These are phyloP conservation scores for rabbit (Oryctolagus cuniculus) DNA, from an alignment of 2,113 vertebrate genomes.

Conservation along the genomic window DNA sequence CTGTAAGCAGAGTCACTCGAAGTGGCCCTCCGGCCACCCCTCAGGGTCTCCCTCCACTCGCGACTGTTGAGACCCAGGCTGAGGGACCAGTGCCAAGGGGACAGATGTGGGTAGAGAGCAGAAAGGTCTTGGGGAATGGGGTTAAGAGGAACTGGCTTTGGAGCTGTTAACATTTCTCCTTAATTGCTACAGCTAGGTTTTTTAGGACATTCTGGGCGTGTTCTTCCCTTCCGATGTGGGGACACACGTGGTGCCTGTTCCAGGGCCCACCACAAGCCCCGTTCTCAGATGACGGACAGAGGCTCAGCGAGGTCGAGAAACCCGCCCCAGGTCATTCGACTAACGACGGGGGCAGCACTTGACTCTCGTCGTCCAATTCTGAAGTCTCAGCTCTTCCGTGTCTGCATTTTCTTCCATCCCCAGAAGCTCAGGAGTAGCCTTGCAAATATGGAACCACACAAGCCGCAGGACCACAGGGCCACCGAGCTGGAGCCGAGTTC, in stretches of 20 bases:
- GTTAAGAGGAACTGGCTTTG: no score
- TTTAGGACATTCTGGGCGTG: background rate
- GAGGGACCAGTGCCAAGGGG: no score
- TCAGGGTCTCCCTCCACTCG: background rate
- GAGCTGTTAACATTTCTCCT: no score
- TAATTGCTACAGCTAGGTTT: background rate
- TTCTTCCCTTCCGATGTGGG: background rate
- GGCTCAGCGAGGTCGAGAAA: background rate
- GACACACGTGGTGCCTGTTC: accelerated
- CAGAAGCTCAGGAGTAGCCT: accelerated
- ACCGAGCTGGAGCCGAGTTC: background rate
- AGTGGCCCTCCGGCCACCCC: background rate
- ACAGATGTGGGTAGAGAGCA: no score
- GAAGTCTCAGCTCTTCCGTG: background rate
- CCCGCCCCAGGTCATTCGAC: background rate
- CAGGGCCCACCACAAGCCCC: accelerated
- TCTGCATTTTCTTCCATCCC: accelerated
- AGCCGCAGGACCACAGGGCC: background rate
- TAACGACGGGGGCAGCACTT: accelerated
- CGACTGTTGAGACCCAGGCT: background rate
- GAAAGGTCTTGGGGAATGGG: no score
- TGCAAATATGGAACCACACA: background rate
- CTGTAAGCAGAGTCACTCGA: background rate
- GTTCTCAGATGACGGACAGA: background rate
- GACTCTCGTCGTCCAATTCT: background rate